phyloP scores from a whole-genome alignment of 2,113 vertebrate species.

The Oxyruncus cristatus region DNA sequence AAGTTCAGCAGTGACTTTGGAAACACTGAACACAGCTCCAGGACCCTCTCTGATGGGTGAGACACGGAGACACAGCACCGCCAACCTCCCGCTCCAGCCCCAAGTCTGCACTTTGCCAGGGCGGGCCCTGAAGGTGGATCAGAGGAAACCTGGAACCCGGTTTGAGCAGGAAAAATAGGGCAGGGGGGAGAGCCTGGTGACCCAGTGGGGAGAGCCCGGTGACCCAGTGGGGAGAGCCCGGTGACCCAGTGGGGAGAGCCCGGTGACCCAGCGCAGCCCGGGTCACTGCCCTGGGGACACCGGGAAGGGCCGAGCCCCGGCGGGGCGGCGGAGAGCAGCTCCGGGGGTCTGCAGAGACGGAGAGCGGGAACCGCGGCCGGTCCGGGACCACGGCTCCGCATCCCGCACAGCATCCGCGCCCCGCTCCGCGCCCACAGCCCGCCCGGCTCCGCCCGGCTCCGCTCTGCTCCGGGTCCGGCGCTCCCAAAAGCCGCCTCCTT shows the following conservation, averaged over 20 bases:
- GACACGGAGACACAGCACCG: accelerated
- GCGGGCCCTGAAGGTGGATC: neutral
- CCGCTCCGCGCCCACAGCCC: neutral
- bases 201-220: accelerated
- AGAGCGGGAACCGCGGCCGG: accelerated
- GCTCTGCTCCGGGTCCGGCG: neutral
- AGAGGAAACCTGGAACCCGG: accelerated
- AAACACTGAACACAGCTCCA: neutral
- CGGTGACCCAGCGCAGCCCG: neutral
- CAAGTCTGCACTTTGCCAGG: accelerated
- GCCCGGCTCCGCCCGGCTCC: neutral
- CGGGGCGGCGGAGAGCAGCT: neutral
- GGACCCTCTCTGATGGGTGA: neutral
- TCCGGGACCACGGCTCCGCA: no score
- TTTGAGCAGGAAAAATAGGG: neutral
- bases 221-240: accelerated
- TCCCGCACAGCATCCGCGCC: no score
- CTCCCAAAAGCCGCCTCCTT: accelerated
- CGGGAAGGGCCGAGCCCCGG: neutral
- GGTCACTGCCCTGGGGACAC: neutral
- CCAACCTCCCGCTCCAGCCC: neutral
- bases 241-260: neutral
- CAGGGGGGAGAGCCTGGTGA: neutral
- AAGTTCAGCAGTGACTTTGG: neutral
- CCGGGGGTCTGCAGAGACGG: neutral